Conservation (phyloP, 2,888 invertebrate species). For the Camptogramma bilineatum region DNA sequence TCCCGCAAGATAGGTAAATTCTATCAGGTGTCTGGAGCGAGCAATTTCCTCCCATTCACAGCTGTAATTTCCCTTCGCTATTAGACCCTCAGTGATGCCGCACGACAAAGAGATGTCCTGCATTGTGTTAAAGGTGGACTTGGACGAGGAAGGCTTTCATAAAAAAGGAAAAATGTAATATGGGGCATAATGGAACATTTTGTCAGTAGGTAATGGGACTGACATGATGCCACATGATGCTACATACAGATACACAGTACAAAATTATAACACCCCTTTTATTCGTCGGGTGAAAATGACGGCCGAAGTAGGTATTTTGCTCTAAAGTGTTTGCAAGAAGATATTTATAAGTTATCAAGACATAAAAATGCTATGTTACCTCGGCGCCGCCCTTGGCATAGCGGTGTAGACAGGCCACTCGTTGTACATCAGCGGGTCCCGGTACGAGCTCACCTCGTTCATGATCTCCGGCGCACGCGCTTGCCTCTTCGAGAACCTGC, state of each 20-base stretch:
- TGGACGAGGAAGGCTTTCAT: background rate
- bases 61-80: background rate
- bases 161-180: background rate
- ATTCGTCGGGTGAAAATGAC: too few species aligned
- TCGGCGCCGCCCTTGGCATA: constrained; percentile 74
- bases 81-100: background rate
- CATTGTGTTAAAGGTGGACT: background rate
- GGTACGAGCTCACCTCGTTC: constrained; percentile 93
- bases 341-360: too few species aligned
- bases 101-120: background rate
- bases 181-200: too few species aligned
- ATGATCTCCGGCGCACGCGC: constrained; percentile 94
- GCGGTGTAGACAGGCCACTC: constrained; percentile 90
- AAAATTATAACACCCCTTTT: too few species aligned
- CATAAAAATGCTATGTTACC: constrained; percentile 67
- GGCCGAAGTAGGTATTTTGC: too few species aligned
- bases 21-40: background rate
- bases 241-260: too few species aligned
- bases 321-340: too few species aligned
- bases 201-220: too few species aligned
- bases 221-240: too few species aligned
- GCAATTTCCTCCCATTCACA: background rate
- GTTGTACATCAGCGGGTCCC: constrained; percentile 93
- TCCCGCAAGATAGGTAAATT: background rate
- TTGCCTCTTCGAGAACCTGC: constrained; percentile 93